phyloP scores from a whole-genome alignment of 2,113 vertebrate species.

The Symphodus melops region DNA sequence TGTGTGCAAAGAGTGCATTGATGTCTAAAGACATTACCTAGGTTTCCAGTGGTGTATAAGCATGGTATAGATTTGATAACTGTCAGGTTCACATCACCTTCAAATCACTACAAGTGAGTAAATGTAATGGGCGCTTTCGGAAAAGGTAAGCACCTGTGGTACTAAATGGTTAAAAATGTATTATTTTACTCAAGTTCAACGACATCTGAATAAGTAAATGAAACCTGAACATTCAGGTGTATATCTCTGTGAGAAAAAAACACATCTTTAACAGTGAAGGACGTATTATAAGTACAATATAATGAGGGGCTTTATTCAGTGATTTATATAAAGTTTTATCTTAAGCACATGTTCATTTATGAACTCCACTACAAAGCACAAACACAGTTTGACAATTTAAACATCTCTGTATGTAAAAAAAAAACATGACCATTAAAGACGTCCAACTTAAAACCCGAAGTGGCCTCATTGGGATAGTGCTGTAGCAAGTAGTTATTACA shows the following conservation, averaged over 20 bases:
- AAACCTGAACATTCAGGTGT: constrained; percentile 12
- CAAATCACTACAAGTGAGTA: not conserved
- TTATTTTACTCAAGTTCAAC: constrained; percentile 22
- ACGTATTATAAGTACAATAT: constrained; percentile 14
- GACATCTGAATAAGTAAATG: constrained; percentile 9
- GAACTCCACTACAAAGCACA: no score
- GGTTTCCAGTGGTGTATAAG: not conserved
- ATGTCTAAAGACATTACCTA: not conserved
- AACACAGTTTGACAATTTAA: no score
- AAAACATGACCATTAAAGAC: no score
- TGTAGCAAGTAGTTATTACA: no score
- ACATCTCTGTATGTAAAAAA: no score
- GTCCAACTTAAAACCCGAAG: no score
- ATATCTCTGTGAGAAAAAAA: constrained; percentile 23
- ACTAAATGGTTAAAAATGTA: not conserved
- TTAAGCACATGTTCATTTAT: no score
- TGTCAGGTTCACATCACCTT: not conserved
- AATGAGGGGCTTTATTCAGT: constrained; percentile 35
- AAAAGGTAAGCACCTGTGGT: not conserved
- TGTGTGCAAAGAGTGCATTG: not conserved
- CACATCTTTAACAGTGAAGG: not conserved
- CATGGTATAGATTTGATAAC: not conserved
- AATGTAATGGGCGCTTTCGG: not conserved
- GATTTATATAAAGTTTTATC: no score
- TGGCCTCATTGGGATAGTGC: no score